phyloP scores from a whole-genome alignment of 2,888 invertebrate genomes.

The Campoplex nolae region DNA sequence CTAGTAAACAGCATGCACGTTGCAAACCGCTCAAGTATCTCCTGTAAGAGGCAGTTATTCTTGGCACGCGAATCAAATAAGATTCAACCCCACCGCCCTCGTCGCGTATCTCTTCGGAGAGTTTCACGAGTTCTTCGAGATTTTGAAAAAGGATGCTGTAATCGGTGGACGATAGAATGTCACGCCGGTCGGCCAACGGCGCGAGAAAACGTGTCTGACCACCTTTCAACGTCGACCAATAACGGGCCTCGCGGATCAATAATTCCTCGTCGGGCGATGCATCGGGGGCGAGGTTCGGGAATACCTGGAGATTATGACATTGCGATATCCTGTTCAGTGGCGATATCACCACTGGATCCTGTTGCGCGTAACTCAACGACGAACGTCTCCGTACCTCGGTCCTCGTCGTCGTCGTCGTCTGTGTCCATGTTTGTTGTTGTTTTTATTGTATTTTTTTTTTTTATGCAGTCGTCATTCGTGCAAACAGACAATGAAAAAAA shows the following conservation, averaged over 20 bases:
- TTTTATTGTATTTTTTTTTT: slow-evolving; percentile 19
- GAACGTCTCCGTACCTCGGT: slow-evolving; percentile 64
- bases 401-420: slow-evolving; percentile 30
- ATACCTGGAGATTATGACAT: slow-evolving; percentile 75
- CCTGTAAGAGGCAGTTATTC: slow-evolving; percentile 91
- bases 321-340: slow-evolving; percentile 63
- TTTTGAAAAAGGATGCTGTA: slow-evolving; percentile 94
- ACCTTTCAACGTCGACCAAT: slow-evolving; percentile 91
- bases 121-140: slow-evolving; percentile 91
- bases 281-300: slow-evolving; percentile 84
- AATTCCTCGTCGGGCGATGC: slow-evolving; percentile 91
- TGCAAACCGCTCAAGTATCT: slow-evolving; percentile 94
- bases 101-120: slow-evolving; percentile 93
- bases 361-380: slow-evolving; percentile 66
- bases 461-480: slow-evolving; percentile 29
- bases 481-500: neutral
- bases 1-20: slow-evolving; percentile 93
- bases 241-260: slow-evolving; percentile 91
- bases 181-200: slow-evolving; percentile 90
- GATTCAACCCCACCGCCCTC: slow-evolving; percentile 87
- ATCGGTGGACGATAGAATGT: slow-evolving; percentile 91
- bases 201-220: slow-evolving; percentile 92
- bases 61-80: slow-evolving; percentile 90
- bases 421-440: slow-evolving; percentile 20
- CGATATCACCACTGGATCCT: slow-evolving; percentile 59